phyloP scores from a whole-genome alignment of 2,797 vertebrate genomes.

The Gymnothorax reevesii region DNA sequence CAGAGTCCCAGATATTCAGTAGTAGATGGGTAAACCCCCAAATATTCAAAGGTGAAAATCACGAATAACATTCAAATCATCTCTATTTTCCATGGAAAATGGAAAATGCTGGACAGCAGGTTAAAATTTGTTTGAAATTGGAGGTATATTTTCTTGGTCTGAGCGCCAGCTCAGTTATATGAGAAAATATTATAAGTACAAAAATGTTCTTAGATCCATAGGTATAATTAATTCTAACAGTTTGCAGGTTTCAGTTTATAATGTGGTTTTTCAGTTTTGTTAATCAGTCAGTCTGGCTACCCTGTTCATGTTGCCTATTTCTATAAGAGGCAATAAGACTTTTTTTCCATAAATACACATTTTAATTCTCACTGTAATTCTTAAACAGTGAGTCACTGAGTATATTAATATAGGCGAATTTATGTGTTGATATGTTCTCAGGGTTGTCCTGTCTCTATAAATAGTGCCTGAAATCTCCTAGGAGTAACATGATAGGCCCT shows the following conservation, averaged over 20 bases:
- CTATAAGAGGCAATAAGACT: neutral
- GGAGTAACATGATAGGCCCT: slow-evolving; percentile 66
- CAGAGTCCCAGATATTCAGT: too few species aligned
- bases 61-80: neutral
- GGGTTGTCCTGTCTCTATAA: slow-evolving; percentile 71
- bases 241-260: neutral
- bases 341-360: neutral
- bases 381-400: neutral
- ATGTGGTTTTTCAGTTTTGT: neutral
- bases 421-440: slow-evolving; percentile 61
- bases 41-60: neutral
- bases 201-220: neutral
- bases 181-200: neutral
- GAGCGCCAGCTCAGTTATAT: neutral
- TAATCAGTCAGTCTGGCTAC: neutral
- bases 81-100: neutral
- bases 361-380: neutral
- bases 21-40: neutral
- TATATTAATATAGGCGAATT: slow-evolving; percentile 64
- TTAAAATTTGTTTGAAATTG: neutral
- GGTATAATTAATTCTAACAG: neutral
- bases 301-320: neutral
- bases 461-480: slow-evolving; percentile 63
- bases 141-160: neutral
- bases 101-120: too few species aligned